A percentile compares a stretch with the other conserved stretches of the same genome.
phyloP scores from a whole-genome alignment of 2,797 vertebrate species.

The Neosilurus hyrtlii region DNA sequence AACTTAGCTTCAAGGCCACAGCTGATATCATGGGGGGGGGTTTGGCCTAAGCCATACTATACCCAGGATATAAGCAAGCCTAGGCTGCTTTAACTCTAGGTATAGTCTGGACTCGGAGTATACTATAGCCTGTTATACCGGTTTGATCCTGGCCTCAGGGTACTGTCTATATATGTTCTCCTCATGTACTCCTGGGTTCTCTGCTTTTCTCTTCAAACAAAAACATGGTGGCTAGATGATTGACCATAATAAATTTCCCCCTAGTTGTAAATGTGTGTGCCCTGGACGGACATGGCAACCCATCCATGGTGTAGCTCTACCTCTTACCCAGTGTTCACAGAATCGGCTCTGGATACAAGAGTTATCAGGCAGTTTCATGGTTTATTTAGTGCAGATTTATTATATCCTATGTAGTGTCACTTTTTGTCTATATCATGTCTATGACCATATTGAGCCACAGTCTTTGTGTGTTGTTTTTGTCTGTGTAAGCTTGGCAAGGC shows the following conservation, averaged over 20 bases:
- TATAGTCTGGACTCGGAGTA: too few relatives aligned
- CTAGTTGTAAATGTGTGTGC: neutral
- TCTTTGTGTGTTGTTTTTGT: slow-evolving; percentile 24
- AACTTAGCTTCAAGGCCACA: too few relatives aligned
- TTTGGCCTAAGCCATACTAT: too few relatives aligned
- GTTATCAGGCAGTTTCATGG: neutral
- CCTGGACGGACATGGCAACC: neutral
- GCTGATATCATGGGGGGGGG: too few relatives aligned
- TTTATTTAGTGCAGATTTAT: neutral
- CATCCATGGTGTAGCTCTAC: neutral
- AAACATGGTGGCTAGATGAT: neutral
- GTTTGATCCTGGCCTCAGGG: neutral
- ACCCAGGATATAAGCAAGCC: too few relatives aligned
- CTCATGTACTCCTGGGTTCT: neutral
- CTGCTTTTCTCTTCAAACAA: neutral
- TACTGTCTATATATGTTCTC: neutral
- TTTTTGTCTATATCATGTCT: neutral
- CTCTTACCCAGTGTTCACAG: neutral
- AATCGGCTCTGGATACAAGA: too few relatives aligned
- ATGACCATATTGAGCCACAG: neutral
- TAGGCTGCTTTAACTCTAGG: too few relatives aligned
- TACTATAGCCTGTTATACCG: too few relatives aligned
- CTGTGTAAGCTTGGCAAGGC: slow-evolving; percentile 39
- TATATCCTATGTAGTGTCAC: neutral
- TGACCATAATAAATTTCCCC: neutral